Base-by-base conservation (phyloP, 2,797 vertebrate genomes). In the Sebastolobus alascanus region DNA sequence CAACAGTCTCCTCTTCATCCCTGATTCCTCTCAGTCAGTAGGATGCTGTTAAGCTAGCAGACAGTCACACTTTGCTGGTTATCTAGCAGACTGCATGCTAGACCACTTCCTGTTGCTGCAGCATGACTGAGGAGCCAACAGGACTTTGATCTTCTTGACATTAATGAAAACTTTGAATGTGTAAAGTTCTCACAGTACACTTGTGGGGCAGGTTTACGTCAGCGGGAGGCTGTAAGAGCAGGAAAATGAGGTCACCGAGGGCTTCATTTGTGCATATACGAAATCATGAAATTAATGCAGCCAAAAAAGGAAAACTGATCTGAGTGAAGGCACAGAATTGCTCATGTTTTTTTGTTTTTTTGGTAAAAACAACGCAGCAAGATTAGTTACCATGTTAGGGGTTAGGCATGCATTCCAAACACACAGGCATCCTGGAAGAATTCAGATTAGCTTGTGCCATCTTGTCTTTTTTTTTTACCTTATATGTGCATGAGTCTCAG, bases 401-500 rank as follows among this genome's bases (percentile, higher is more conserved):
- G 77, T 31, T 14, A 56, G 68, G 66, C 7, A 76, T 46, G 84
- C 81, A 77, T 87, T 79, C 60, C 78, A 65, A 14, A 22, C 68
- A 70, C 77, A 68, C 58, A 82, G 50, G 60, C 56, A 84, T 74
- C 33, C 67, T 38, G 63, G 52, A 86, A 79, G 79, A 82, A 77
- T 86, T 80, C n/a, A 79, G 79, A 88, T 88, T 40, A 73, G 78
- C 79, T 75, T 59, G 72, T 88, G 84, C 89, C 94, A 94, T 94
- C 90, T 81, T 84, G 87, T 90, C 87, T 88, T 80, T 12, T 88
- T 80, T 12, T 86, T 85, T 95, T 94, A 73, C 95, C 95, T 95
- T 96, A 96, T 96, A 95, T 94, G 95, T 95, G 92, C 94, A 95
- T 86, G 69, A 86, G 25, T 60, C 69, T 82, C 60, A 50, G 58